A percentile compares a stretch with the other conserved stretches of the same genome.
These are phyloP conservation scores for Leptopilina boulardi DNA, from an alignment of 1,140 invertebrate genomes.

Conservation along the genomic window DNA sequence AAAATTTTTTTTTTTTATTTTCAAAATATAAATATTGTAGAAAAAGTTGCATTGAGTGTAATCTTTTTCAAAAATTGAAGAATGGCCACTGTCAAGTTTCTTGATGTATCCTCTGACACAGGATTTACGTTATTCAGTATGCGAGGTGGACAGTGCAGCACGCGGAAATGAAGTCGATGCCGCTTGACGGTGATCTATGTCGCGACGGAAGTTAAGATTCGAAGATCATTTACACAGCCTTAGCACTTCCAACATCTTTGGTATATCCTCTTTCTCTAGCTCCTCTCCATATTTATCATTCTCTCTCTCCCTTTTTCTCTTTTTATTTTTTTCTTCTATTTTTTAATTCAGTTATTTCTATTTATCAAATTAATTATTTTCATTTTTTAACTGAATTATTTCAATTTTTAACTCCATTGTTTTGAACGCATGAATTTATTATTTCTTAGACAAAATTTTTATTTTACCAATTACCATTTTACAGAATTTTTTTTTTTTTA, in stretches of 20 bases:
- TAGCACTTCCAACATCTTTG: constrained; percentile 36
- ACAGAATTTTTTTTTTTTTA: too few relatives aligned
- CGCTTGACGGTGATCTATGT: constrained; percentile 55
- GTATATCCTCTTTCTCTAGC: background rate
- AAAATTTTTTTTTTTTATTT: background rate
- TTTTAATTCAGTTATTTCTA: too few relatives aligned
- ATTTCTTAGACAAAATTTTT: too few relatives aligned
- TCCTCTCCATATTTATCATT: constrained; percentile 35
- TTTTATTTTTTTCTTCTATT: background rate
- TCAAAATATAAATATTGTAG: background rate
- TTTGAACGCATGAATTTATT: too few relatives aligned
- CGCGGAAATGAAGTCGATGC: constrained; percentile 59
- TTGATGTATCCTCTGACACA: constrained; percentile 1
- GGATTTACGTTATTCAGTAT: constrained; percentile 4
- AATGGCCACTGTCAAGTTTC: constrained; percentile 12
- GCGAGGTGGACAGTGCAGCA: constrained; percentile 32
- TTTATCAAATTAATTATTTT: too few relatives aligned
- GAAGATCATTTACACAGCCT: constrained; percentile 54
- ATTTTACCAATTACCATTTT: too few relatives aligned
- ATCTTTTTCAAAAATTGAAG: background rate
- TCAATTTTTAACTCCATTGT: too few relatives aligned
- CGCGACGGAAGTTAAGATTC: constrained; percentile 50
- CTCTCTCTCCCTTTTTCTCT: constrained; percentile 23
- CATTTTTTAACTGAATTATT: too few relatives aligned
- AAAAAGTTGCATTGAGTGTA: constrained; percentile 14